These are phyloP conservation scores for Dinomys branickii DNA, from an alignment of 2,113 vertebrate genomes.

Conservation along the genomic window DNA sequence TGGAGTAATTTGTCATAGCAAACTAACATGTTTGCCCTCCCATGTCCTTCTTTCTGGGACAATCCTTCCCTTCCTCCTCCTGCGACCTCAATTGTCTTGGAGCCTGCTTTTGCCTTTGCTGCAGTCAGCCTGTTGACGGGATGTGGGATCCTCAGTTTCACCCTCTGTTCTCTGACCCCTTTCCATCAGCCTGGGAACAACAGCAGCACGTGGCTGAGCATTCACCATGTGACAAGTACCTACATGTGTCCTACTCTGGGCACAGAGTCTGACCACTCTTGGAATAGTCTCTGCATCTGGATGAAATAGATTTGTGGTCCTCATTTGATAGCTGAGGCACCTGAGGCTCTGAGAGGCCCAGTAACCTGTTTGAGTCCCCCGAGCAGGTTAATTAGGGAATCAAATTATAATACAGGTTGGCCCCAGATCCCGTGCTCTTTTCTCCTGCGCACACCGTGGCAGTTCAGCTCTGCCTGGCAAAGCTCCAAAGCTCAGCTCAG, in stretches of 20 bases:
- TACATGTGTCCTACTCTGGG: not conserved
- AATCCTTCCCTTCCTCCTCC: not conserved
- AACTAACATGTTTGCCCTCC: not conserved
- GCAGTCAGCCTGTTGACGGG: not conserved
- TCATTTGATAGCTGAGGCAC: not conserved
- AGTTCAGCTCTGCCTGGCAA: not conserved
- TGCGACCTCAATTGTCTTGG: not conserved
- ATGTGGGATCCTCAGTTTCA: not conserved
- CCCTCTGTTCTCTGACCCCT: not conserved
- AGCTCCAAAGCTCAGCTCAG: not conserved
- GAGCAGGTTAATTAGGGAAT: not conserved
- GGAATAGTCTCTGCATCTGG: not conserved
- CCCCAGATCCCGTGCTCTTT: not conserved
- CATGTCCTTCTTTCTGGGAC: not conserved
- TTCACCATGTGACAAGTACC: not conserved
- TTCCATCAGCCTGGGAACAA: not conserved
- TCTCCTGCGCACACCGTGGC: not conserved
- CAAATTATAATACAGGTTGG: not conserved
- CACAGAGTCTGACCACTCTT: not conserved
- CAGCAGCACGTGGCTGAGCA: not conserved
- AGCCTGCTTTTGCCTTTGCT: not conserved
- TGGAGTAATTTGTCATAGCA: not conserved
- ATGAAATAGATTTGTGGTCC: not conserved
- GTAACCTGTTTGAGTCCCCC: not conserved
- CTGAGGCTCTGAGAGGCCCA: not conserved